These are phyloP conservation scores for Epirrita christyi DNA, from an alignment of 2,888 invertebrate genomes.

Conservation along the genomic window DNA sequence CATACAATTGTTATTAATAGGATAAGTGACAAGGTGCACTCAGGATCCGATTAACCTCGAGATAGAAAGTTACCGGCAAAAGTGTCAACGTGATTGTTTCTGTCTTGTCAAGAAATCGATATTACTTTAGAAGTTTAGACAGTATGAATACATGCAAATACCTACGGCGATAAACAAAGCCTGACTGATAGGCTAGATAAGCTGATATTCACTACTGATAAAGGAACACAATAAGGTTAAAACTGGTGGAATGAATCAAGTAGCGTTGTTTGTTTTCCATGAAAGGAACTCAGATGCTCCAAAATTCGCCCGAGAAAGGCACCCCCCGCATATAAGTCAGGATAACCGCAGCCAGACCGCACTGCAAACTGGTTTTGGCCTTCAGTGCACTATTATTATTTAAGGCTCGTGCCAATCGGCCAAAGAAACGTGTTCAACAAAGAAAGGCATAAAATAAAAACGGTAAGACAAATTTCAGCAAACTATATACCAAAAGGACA, in stretches of 20 bases:
- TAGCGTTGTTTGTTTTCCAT: conserved; percentile 6
- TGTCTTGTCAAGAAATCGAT: conserved; percentile 47
- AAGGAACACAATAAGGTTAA: conserved; percentile 35
- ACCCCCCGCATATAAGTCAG: conserved; percentile 78
- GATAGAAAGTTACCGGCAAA: conserved; percentile 69
- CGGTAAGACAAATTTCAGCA: conserved; percentile 58
- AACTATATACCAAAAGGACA: conserved; percentile 81
- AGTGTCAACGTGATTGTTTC: conserved; percentile 78
- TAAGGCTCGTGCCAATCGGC: conserved; percentile 80
- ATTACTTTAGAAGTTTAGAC: conserved; percentile 37
- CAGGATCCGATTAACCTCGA: conserved; percentile 69
- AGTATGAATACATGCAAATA: conserved; percentile 28
- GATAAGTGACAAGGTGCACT: conserved; percentile 46
- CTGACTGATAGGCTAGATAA: conserved; percentile 29
- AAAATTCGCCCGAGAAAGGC: conserved; percentile 70
- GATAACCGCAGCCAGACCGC: conserved; percentile 78
- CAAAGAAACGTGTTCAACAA: conserved; percentile 74
- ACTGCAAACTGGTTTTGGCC: conserved; percentile 76
- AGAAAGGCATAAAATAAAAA: conserved; percentile 58
- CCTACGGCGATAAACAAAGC: conserved; percentile 32
- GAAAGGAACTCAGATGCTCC: conserved; percentile 47
- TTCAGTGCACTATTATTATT: conserved; percentile 82
- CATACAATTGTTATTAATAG: neutral
- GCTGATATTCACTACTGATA: conserved; percentile 34
- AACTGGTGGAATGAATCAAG: conserved; percentile 11